Evolutionary conservation across 2,797 vertebrate species (phyloP).

Genomic region (Chiloscyllium punctatum): DNA sequence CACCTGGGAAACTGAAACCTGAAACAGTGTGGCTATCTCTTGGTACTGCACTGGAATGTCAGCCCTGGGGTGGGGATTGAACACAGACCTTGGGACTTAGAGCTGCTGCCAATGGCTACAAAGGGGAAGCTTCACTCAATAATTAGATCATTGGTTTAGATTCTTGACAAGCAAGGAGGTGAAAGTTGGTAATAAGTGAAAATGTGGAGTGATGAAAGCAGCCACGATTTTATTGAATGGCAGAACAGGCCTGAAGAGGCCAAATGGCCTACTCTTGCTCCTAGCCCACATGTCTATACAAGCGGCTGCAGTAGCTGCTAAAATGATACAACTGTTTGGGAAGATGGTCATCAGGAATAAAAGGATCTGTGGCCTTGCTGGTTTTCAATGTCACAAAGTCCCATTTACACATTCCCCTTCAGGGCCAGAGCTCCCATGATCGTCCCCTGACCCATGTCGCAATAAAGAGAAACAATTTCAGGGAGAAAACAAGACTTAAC

Average conservation of each 20-base stretch:
- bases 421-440: not conserved
- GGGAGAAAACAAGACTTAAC: not conserved
- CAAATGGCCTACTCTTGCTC: too few relatives aligned
- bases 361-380: not conserved
- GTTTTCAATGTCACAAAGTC: not conserved
- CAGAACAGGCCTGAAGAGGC: too few relatives aligned
- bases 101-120: not conserved
- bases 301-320: not conserved
- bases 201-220: too few relatives aligned
- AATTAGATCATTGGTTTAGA: not conserved
- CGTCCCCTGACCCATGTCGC: not conserved
- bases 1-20: too few relatives aligned
- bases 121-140: not conserved
- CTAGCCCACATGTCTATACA: too few relatives aligned
- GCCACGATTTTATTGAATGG: too few relatives aligned
- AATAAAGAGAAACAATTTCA: not conserved
- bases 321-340: not conserved
- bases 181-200: too few relatives aligned
- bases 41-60: too few relatives aligned
- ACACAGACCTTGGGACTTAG: too few relatives aligned
- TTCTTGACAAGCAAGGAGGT: too few relatives aligned
- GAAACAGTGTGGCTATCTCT: too few relatives aligned
- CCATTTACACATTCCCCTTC: not conserved
- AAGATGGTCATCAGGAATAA: not conserved
- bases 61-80: too few relatives aligned